phyloP scores from a whole-genome alignment of 2,888 invertebrate genomes.

The Caenorhabditis doughertyi region DNA sequence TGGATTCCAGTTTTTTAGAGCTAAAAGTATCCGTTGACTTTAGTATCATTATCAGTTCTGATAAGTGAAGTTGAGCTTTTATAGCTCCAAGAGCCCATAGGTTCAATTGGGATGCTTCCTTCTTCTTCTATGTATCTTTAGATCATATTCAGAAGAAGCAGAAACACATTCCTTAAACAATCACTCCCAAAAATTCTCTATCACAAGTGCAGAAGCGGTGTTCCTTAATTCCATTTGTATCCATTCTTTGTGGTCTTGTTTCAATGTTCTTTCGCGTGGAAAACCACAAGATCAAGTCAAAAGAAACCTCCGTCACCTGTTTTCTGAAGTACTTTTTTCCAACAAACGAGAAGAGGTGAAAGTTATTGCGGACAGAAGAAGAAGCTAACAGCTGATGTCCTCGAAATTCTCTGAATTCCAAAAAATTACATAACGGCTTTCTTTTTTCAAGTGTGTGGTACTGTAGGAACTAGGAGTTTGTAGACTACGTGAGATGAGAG shows the following conservation, averaged over 20 bases:
- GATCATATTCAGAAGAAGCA: no score
- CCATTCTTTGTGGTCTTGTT: constrained; percentile 20
- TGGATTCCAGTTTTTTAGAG: no score
- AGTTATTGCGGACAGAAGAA: constrained; percentile 17
- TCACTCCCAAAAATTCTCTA: constrained; percentile 1
- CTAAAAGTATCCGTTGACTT: no score
- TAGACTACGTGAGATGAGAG: neutral
- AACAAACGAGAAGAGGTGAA: constrained; percentile 23
- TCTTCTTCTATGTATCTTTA: no score
- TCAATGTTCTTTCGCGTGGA: constrained; percentile 12
- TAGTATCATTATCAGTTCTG: no score
- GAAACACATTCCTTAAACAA: no score
- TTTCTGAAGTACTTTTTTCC: constrained; percentile 19
- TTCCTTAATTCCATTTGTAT: neutral
- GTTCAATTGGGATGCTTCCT: no score
- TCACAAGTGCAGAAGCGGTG: neutral
- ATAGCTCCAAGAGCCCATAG: no score
- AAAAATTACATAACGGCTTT: constrained; percentile 24
- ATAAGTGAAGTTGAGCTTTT: no score
- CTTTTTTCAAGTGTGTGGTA: no score
- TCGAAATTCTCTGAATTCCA: constrained; percentile 37
- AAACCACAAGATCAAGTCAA: constrained; percentile 40
- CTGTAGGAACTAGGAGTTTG: neutral
- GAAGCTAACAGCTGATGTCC: constrained; percentile 36
- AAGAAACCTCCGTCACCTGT: constrained; percentile 17